Conservation (phyloP, 2,888 invertebrate genomes). For the Pediacus dermestoides region DNA sequence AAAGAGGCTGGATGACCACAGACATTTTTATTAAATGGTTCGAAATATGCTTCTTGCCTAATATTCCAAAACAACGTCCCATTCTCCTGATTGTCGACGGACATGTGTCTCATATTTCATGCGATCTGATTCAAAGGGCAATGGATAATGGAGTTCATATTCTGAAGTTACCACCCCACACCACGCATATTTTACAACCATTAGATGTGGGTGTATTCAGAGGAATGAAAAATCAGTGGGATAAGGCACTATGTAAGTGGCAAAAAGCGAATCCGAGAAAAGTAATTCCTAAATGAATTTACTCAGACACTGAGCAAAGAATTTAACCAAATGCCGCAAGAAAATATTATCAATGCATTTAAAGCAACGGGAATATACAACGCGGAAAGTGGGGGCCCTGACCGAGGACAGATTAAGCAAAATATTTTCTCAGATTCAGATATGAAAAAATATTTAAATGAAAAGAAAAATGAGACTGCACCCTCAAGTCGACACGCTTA, state of each 20-base stretch:
- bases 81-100: constrained; percentile 1
- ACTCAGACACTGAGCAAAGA: too few species aligned
- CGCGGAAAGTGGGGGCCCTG: too few species aligned
- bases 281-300: background rate
- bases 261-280: constrained; percentile 5
- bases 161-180: constrained; percentile 7
- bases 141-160: constrained; percentile 4
- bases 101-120: constrained; percentile 1
- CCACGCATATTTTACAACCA: constrained; percentile 14
- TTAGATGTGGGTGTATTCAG: constrained; percentile 14
- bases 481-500: too few species aligned
- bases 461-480: too few species aligned
- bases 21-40: constrained; percentile 2
- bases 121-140: background rate
- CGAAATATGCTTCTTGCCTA: background rate
- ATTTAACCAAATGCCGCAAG: too few species aligned
- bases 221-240: constrained; percentile 9
- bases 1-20: constrained; percentile 5
- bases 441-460: too few species aligned
- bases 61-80: background rate
- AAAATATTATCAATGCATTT: too few species aligned
- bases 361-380: too few species aligned
- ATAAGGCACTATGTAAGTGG: constrained; percentile 6
- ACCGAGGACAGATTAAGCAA: too few species aligned
- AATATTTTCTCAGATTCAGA: too few species aligned